Percentiles rank a stretch among this genome's conserved stretches.
Conservation (phyloP, 2,888 invertebrate species). For the Parasteatoda lunata region DNA sequence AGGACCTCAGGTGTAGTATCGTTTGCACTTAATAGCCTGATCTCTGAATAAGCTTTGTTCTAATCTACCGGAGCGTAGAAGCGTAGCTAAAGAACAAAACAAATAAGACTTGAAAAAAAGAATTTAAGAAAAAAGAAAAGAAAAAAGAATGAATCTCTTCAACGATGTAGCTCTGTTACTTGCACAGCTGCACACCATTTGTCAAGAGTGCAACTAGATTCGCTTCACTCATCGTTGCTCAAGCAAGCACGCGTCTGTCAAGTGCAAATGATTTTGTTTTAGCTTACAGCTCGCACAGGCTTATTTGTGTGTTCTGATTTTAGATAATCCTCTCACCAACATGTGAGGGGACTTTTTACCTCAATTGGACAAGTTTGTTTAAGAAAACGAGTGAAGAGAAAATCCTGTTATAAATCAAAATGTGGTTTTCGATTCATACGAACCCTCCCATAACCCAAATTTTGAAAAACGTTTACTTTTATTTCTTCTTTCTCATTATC, state of each 20-base stretch:
- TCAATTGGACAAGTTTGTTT: too few species aligned
- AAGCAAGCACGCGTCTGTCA: constrained; percentile 23
- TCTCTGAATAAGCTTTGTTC: constrained; percentile 53
- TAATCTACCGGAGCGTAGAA: constrained; percentile 48
- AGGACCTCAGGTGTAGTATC: constrained; percentile 45
- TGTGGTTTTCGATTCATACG: too few species aligned
- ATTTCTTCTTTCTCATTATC: too few species aligned
- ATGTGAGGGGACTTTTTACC: neutral
- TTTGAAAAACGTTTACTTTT: too few species aligned
- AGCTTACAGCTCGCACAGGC: neutral
- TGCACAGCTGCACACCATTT: constrained; percentile 62
- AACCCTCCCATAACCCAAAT: too few species aligned
- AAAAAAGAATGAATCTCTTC: constrained; percentile 8
- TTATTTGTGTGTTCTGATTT: neutral
- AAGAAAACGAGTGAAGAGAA: too few species aligned
- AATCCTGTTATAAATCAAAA: too few species aligned
- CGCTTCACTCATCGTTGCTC: constrained; percentile 35
- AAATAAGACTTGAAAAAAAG: constrained; percentile 36
- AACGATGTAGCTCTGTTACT: constrained; percentile 49
- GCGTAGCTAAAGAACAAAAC: constrained; percentile 56
- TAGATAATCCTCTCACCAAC: neutral
- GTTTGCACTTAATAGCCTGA: constrained; percentile 46
- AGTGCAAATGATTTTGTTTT: constrained; percentile 5
- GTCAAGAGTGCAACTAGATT: constrained; percentile 49
- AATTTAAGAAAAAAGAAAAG: constrained; percentile 8